Conservation (phyloP, 2,797 vertebrate species). For the Chiropotes sagulatus region DNA sequence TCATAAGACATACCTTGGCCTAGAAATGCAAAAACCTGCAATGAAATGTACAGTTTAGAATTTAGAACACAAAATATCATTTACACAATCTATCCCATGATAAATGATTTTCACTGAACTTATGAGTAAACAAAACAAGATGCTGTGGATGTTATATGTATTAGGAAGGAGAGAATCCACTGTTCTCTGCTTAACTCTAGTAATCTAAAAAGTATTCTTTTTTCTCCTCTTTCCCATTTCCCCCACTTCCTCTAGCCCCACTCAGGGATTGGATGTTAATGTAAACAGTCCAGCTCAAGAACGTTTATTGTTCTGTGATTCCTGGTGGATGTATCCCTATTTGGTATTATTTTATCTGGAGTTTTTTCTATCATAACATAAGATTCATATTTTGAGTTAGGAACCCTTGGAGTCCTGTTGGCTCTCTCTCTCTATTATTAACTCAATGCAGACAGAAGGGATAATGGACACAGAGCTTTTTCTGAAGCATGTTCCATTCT, state of each 20-base stretch:
- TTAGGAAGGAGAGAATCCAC: neutral
- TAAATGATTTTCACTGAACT: neutral
- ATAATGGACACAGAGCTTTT: neutral
- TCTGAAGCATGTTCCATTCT: neutral
- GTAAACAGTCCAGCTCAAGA: neutral
- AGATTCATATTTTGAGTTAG: neutral
- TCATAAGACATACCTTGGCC: neutral
- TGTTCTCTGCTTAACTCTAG: neutral
- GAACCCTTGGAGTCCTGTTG: neutral
- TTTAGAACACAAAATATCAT: neutral
- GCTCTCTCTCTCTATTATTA: neutral
- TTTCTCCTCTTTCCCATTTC: neutral
- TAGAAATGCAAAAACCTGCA: neutral
- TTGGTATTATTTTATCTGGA: neutral
- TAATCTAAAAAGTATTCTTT: neutral
- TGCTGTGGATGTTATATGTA: neutral
- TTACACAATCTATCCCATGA: neutral
- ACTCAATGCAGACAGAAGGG: neutral
- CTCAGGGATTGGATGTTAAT: neutral
- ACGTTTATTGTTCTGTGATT: neutral
- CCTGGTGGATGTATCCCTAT: neutral
- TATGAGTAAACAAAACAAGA: neutral
- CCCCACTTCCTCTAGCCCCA: fast-evolving
- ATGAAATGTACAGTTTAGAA: neutral
- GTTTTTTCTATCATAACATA: neutral